Evolutionary conservation across 2,113 vertebrate genomes (phyloP).

Genomic region (Lipophrys pholis): DNA sequence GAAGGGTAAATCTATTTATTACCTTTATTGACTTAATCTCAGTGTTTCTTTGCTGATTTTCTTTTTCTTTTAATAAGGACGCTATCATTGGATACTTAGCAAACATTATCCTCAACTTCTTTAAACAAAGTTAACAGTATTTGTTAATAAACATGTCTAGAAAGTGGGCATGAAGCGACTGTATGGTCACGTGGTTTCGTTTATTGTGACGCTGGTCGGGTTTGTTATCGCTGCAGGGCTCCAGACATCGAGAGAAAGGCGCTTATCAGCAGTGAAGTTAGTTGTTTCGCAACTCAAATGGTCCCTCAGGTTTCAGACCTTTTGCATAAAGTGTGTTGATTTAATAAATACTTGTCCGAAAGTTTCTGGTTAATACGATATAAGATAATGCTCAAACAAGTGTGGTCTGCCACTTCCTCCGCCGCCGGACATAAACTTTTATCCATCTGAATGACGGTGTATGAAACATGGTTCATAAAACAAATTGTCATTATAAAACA

Average conservation of each 20-base stretch:
- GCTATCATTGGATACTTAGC: no score
- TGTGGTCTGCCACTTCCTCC: conserved; percentile 31
- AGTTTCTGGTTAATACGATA: conserved; percentile 33
- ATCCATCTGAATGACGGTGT: conserved; percentile 61
- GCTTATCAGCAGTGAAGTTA: conserved; percentile 28
- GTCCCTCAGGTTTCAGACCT: conserved; percentile 24
- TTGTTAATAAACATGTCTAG: conserved; percentile 10
- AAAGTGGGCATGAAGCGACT: not conserved
- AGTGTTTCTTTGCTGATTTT: no score
- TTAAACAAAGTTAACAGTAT: not conserved
- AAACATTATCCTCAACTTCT: no score
- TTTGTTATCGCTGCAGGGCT: conserved; percentile 17
- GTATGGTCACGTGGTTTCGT: not conserved
- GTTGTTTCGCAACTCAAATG: conserved; percentile 31
- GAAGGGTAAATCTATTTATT: no score
- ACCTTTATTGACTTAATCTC: no score
- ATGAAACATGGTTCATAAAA: conserved; percentile 67
- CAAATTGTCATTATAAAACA: conserved; percentile 70
- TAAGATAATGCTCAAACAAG: conserved; percentile 36
- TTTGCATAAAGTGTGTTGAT: conserved; percentile 43
- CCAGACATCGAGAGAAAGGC: conserved; percentile 3
- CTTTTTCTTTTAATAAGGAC: no score
- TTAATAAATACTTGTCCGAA: conserved; percentile 20
- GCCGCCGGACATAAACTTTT: conserved; percentile 61
- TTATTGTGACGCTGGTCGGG: conserved; percentile 26